Base-by-base conservation (phyloP, 2,797 vertebrate species). In the Halcyon badia region DNA sequence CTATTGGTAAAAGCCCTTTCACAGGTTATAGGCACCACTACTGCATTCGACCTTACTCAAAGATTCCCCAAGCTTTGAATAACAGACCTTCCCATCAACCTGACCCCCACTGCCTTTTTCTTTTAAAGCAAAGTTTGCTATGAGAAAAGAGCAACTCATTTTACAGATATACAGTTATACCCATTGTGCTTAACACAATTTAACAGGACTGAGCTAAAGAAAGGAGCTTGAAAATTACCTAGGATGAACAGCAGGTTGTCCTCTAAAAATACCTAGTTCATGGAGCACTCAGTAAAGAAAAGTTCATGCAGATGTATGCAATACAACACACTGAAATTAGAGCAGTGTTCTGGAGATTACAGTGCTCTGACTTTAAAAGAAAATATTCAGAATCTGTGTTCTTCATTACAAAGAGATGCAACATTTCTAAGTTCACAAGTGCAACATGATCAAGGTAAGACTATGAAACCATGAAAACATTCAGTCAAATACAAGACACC, bases 1-100 rank as follows among this genome's bases (percentile, higher is more conserved):
- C 85, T 86, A 89, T 77, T 87, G 52, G 56, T 79, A 65, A 92
- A 94, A 96, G 49, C 18, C 2, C 81, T 89, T 96, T 95, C 6
- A 48, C 64, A 65, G 69, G 78, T 88, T 94, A 94, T 51, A 87
- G 69, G 66, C 60, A 94, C 28, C 48, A 91, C 66, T 70, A 54
- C 66, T 82, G 30, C 57, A 60, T 52, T 90, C 16, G 2, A 65
- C 54, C 78, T 87, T 56, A 83, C 58, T 84, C 56, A 89, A 39
- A 86, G 71, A 84, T 87, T 94, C 91, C 76, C 82, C 76, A 84
- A 70, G 33, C 37, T 89, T 92, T 0, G 0, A 92, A 88, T 69
- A 96, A 93, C 7, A 77, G 28, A 81, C 41, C 28, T 87, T 86
- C 37, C 22, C 35, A 39, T 68, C 62, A 80, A n/a, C 15, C 28